These are phyloP conservation scores for Aspidiotus destructor DNA, from an alignment of 2,888 invertebrate species.

Conservation along the genomic window DNA sequence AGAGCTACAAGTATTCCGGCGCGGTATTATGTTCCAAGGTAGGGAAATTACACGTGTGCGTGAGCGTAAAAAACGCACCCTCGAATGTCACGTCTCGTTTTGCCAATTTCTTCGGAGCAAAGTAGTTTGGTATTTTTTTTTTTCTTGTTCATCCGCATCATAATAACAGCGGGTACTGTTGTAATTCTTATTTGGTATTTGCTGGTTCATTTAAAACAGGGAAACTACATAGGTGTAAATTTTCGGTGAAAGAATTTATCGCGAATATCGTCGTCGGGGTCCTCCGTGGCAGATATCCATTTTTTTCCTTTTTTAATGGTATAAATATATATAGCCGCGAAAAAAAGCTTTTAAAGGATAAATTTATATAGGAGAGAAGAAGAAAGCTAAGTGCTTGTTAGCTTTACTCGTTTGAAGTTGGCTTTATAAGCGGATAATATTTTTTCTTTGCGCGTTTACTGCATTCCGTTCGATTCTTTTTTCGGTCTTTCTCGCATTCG, in stretches of 20 bases:
- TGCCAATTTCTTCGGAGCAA: no score
- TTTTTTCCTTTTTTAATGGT: conserved; percentile 16
- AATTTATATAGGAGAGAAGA: conserved; percentile 30
- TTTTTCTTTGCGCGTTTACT: conserved; percentile 29
- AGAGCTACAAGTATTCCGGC: no score
- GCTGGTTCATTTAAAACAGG: no score
- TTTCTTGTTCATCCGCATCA: no score
- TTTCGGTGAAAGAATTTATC: conserved; percentile 24
- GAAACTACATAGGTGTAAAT: no score
- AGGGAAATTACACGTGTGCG: no score
- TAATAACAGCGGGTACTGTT: no score
- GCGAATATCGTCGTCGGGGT: conserved; percentile 20
- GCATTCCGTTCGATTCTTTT: conserved; percentile 20
- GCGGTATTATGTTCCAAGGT: no score
- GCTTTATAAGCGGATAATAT: conserved; percentile 33
- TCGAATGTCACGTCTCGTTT: no score
- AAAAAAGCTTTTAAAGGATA: conserved; percentile 33
- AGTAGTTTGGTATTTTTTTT: no score
- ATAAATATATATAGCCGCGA: conserved; percentile 30
- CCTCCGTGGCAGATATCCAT: conserved; percentile 26
- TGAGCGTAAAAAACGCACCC: no score
- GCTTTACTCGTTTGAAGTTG: conserved; percentile 32
- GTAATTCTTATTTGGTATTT: no score
- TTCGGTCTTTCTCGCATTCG: conserved; percentile 17
- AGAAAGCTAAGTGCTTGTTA: conserved; percentile 31